Percentiles rank a stretch among this genome's conserved stretches.
phyloP scores from a whole-genome alignment of 2,113 vertebrate species.

The Xenus cinereus region DNA sequence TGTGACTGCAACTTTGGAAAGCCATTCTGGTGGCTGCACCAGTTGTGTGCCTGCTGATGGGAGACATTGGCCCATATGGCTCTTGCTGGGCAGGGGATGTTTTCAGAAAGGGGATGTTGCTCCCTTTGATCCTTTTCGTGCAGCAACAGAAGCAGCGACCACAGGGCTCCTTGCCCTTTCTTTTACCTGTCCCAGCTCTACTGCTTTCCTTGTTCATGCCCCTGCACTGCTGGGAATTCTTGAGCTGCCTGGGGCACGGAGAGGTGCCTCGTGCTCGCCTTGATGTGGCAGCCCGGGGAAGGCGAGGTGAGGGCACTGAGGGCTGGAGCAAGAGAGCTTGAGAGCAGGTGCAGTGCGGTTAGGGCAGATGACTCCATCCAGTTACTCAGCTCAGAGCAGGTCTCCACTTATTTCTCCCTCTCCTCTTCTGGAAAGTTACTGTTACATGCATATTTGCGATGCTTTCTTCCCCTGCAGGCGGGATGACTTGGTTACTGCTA shows the following conservation, averaged over 20 bases:
- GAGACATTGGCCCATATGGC: not conserved
- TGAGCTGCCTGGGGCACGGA: not conserved
- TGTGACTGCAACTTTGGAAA: not conserved
- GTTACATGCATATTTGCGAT: slow-evolving; percentile 8
- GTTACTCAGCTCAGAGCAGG: slow-evolving; percentile 15
- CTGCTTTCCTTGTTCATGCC: not conserved
- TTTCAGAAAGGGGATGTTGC: not conserved
- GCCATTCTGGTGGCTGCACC: not conserved
- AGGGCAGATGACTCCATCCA: slow-evolving; percentile 35
- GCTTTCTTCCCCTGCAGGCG: slow-evolving; percentile 25
- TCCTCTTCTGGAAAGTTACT: slow-evolving; percentile 35
- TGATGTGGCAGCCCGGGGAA: not conserved
- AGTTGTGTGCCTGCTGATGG: not conserved
- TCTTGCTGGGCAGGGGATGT: not conserved
- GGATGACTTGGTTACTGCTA: not conserved
- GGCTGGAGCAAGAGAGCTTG: not conserved
- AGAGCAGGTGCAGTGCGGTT: slow-evolving; percentile 24
- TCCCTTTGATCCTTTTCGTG: not conserved
- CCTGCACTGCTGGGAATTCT: not conserved
- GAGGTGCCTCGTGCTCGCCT: not conserved
- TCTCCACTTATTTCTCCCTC: slow-evolving; percentile 46
- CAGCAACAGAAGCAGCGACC: not conserved
- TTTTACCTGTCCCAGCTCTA: not conserved
- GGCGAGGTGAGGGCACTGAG: not conserved
- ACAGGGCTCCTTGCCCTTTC: not conserved